phyloP scores from a whole-genome alignment of 2,888 invertebrate genomes.

The Tachina lurida region DNA sequence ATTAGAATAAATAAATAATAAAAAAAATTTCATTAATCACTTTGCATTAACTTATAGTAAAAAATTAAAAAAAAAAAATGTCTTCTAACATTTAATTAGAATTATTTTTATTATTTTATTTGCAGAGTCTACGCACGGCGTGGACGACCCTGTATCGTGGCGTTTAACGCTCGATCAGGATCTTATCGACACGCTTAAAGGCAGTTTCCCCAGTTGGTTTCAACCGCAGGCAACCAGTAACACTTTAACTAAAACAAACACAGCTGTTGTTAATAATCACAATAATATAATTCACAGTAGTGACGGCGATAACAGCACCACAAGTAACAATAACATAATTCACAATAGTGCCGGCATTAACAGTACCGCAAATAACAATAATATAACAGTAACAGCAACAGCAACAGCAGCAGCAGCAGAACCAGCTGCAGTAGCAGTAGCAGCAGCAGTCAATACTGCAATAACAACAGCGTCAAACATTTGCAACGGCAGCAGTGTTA shows the following conservation, averaged over 20 bases:
- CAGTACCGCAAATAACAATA: conserved; percentile 59
- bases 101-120: conserved; percentile 75
- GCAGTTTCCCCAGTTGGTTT: conserved; percentile 97
- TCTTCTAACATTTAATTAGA: no score
- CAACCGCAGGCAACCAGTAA: conserved; percentile 82
- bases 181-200: conserved; percentile 94
- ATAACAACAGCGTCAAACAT: conserved; percentile 72
- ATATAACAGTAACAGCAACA: conserved; percentile 74
- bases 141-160: conserved; percentile 92
- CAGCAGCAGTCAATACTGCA: no score
- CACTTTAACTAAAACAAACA: conserved; percentile 4
- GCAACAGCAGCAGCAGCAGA: conserved; percentile 74
- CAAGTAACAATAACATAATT: conserved; percentile 69
- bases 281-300: conserved; percentile 22
- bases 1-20: conserved; percentile 18
- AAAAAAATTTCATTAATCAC: not conserved
- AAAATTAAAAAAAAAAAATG: no score
- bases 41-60: not conserved
- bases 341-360: conserved; percentile 63
- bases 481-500: conserved; percentile 73
- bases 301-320: conserved; percentile 48
- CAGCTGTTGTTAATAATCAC: conserved; percentile 17
- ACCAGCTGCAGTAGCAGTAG: no score
- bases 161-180: conserved; percentile 96
- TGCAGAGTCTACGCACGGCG: conserved; percentile 90